Percentiles rank a stretch among this genome's conserved stretches.
These are phyloP conservation scores for Fistularia tabacaria DNA, from an alignment of 2,797 vertebrate species.

Conservation along the genomic window DNA sequence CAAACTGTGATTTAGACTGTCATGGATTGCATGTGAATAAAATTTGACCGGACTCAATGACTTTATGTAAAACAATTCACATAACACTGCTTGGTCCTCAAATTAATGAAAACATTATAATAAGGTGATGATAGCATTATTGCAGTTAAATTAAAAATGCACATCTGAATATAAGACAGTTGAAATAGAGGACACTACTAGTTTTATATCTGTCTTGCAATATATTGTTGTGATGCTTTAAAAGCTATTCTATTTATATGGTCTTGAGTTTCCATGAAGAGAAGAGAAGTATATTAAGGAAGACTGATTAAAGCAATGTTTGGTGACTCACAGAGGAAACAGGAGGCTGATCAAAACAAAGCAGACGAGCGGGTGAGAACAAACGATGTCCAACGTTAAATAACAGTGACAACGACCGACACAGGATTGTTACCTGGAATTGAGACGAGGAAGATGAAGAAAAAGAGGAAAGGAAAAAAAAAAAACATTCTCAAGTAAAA, in stretches of 20 bases:
- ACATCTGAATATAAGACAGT: no score
- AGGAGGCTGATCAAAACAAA: slow-evolving; percentile 66
- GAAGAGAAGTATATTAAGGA: slow-evolving; percentile 63
- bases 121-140: no score
- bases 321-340: slow-evolving; percentile 50
- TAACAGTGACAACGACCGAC: slow-evolving; percentile 56
- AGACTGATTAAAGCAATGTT: slow-evolving; percentile 68
- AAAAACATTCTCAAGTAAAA: slow-evolving; percentile 26
- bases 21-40: neutral
- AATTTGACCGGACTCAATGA: no score
- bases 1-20: neutral
- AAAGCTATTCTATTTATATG: no score
- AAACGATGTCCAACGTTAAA: slow-evolving; percentile 65
- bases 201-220: no score
- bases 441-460: slow-evolving; percentile 49
- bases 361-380: slow-evolving; percentile 50
- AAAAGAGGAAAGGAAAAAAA: slow-evolving; percentile 21
- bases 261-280: slow-evolving; percentile 27
- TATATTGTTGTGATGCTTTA: no score
- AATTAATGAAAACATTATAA: no score
- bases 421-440: slow-evolving; percentile 46
- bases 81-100: no score
- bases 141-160: no score
- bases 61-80: no score
- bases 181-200: no score